These are phyloP conservation scores for Pelusios castaneus DNA, from an alignment of 2,113 vertebrate species.

Conservation along the genomic window DNA sequence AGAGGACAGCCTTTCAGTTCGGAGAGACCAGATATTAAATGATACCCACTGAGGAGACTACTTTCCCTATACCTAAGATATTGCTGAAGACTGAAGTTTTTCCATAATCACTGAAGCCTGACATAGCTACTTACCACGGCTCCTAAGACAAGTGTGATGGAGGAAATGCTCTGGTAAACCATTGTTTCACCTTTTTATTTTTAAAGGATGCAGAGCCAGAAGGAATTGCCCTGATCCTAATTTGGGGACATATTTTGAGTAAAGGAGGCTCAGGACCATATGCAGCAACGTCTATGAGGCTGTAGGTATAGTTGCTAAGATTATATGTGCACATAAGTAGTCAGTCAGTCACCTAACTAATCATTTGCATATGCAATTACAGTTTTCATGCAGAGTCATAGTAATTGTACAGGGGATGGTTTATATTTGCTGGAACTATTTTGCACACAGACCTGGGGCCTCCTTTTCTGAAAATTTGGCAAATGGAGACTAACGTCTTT, in stretches of 20 bases:
- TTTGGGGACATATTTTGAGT: neutral
- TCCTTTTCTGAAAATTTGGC: neutral
- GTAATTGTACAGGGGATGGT: neutral
- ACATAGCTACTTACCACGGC: neutral
- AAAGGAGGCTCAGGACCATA: neutral
- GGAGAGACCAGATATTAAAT: neutral
- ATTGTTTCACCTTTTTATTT: neutral
- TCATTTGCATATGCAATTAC: neutral
- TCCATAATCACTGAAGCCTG: neutral
- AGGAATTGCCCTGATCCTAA: neutral
- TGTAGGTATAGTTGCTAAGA: neutral
- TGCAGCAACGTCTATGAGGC: neutral
- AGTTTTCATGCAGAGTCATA: neutral
- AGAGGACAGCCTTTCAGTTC: neutral
- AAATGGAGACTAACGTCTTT: neutral
- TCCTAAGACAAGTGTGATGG: neutral
- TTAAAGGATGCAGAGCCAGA: neutral
- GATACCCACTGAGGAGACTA: neutral
- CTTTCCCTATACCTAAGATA: neutral
- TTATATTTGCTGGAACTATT: neutral
- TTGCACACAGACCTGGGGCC: neutral
- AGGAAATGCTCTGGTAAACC: neutral
- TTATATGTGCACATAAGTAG: neutral
- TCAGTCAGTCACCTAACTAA: neutral
- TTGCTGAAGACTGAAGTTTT: neutral